Base-by-base conservation (phyloP, 2,797 vertebrate genomes). In the Taenioides sp. region DNA sequence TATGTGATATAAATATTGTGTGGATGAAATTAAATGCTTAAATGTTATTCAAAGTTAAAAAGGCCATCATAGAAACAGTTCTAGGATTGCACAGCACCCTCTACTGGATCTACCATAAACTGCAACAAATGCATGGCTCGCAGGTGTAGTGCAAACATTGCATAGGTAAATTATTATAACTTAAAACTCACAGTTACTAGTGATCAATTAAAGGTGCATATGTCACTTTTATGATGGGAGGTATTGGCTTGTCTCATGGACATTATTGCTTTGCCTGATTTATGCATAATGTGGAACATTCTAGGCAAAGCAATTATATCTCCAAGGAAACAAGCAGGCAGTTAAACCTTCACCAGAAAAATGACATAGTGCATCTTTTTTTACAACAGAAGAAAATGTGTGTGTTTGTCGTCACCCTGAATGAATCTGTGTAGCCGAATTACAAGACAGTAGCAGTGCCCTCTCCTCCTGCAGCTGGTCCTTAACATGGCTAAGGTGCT, bases 371-470 rank as follows among this genome's bases (percentile, higher is more conserved):
- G 12, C 14, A 43, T 12, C 40, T 40, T 12, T 40, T 31, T 31
- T 28, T 28, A 28, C 31, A 31, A 31, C 31, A 31, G 23, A 79
- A 73, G 69, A 76, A 71, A 70, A 74, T 73, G 75, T 78, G 64
- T 12, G 12, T 12, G 40, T 2, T 9, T n/a, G 12, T 69, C 68
- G 80, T 69, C 63, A 70, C 49, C 85, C 90, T 92, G 85, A 94
- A 94, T 94, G 88, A 93, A 92, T 93, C 83, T 83, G 87, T 86
- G 72, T 1, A 87, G 85, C 78, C 91, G 88, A 92, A 93, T 94
- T 93, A 94, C 90, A 90, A 86, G 89, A 84, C 84, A 79, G 90
- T 87, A 88, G 81, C 86, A 83, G 85, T 82, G 81, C 82, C 90
- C 87, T 83, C 75, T 81, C 82, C 80, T 88, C 86, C 83, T 79